Base-by-base conservation (phyloP, 2,113 vertebrate genomes). In the Acrocephalus arundinaceus region DNA sequence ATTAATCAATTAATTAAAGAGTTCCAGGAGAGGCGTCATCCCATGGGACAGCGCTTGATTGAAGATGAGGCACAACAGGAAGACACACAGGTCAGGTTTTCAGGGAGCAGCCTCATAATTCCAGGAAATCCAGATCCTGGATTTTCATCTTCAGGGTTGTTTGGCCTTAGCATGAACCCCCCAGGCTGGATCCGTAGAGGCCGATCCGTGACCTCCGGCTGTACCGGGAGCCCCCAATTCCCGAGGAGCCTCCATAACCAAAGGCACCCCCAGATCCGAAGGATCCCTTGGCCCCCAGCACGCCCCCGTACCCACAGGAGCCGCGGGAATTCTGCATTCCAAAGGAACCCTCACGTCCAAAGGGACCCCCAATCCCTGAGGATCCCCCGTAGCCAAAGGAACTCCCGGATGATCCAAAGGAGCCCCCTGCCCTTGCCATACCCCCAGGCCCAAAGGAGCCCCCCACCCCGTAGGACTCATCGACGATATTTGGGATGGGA, bases 61-160 rank as follows among this genome's bases (percentile, higher is more conserved):
- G 35, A 17, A 70, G 71, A 31, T 2, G 57, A 90, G 25, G 14
- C 46, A 7, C 23, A 14, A 1, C 16, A 43, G 54, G 19, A 54
- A 8, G 39, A 87, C 57, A 15, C 0, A 22, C 5, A 28, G 52
- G 66, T 19, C 31, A 1, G 16, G 15, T 18, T 62, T 54, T 17
- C 46, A 7, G 41, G 45, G 68, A n/a, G 10, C 73, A 21, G 3
- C 62, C 55, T 30, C 14, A 2, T 31, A 43, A 31, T 73, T 30
- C 81, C 81, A 22, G 46, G 46, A 20, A 45, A 35, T n/a, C 27
- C 8, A 14, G 46, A 45, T 33, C 51, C 45, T 1, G 28, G 0
- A 0, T 35, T 72, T 63, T 46, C 58, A 9, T 4, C 68, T 49
- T 24, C 25, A 0, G 0, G 14, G 19, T 0, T 3, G 37, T 9